Evolutionary conservation across 1,140 invertebrate species (phyloP).

Genomic region (Philaenus spumarius): DNA sequence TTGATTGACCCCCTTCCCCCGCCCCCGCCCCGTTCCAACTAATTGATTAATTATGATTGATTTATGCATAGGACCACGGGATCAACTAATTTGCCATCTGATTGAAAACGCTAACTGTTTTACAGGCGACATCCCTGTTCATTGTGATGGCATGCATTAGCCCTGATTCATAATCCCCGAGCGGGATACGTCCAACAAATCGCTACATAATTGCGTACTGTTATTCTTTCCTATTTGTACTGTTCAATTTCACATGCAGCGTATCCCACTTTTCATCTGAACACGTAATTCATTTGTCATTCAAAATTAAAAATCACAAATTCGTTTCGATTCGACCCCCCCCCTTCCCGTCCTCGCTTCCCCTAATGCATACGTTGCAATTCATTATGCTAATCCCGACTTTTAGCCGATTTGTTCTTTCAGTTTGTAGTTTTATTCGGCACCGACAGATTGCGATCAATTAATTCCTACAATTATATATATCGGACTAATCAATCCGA

Average conservation of each 20-base stretch:
- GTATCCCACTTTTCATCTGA: no score
- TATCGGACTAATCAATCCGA: no score
- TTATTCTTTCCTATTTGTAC: conserved; percentile 15
- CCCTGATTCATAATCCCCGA: conserved; percentile 8
- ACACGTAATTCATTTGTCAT: no score
- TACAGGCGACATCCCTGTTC: neutral
- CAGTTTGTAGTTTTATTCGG: no score
- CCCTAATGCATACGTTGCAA: no score
- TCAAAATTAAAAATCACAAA: no score
- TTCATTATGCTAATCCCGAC: no score
- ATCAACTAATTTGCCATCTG: conserved; percentile 1
- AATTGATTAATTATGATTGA: conserved; percentile 22
- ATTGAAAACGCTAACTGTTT: neutral
- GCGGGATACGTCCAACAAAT: conserved; percentile 2
- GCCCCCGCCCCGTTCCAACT: neutral
- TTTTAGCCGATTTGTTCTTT: no score
- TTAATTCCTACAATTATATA: no score
- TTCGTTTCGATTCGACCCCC: no score
- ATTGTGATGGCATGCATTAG: conserved; percentile 3
- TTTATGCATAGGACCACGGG: conserved; percentile 13
- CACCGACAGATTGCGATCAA: no score
- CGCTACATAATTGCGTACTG: neutral
- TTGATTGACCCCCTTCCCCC: conserved; percentile 9
- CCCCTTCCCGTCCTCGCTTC: no score
- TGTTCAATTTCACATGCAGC: neutral